Percentiles rank a stretch among this genome's conserved stretches.
Evolutionary conservation across 1,140 invertebrate species (phyloP).

Genomic region (Drosophila ambigua): DNA sequence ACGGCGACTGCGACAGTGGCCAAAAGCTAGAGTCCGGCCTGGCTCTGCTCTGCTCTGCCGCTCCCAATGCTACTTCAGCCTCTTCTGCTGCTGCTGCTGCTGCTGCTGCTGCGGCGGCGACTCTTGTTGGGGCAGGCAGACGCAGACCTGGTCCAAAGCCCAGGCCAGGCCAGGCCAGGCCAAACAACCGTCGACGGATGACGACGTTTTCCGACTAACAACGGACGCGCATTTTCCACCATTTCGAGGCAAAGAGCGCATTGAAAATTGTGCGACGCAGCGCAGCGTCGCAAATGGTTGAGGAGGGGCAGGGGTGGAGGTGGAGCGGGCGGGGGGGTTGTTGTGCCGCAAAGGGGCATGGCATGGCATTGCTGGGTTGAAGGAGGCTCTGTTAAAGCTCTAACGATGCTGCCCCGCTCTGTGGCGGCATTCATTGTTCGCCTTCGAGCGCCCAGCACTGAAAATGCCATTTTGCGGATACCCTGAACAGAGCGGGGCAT

Average conservation of each 20-base stretch:
- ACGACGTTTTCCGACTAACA: constrained; percentile 82
- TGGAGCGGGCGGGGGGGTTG: not conserved
- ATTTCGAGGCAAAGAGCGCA: constrained; percentile 78
- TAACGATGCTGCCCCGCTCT: constrained; percentile 69
- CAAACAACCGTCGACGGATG: constrained; percentile 82
- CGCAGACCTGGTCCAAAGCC: constrained; percentile 51
- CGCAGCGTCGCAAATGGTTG: constrained; percentile 62
- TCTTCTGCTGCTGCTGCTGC: constrained; percentile 14
- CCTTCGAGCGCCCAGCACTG: constrained; percentile 61
- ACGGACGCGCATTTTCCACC: constrained; percentile 82
- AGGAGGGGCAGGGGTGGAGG: not conserved
- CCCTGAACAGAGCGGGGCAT: not conserved
- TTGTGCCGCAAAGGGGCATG: too few species aligned
- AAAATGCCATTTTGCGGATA: constrained; percentile 64
- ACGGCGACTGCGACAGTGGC: constrained; percentile 5
- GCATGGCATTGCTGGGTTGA: constrained; percentile 16
- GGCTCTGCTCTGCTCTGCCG: constrained; percentile 23
- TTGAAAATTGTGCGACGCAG: constrained; percentile 79
- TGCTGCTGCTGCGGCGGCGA: constrained; percentile 29
- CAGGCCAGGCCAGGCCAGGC: constrained; percentile 52
- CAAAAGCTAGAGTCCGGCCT: constrained; percentile 33
- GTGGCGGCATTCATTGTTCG: constrained; percentile 70
- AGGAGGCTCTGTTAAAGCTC: constrained; percentile 60
- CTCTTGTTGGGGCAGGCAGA: constrained; percentile 37
- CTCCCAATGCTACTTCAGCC: constrained; percentile 8